Evolutionary conservation across 2,113 vertebrate species (phyloP).

Genomic region (Planiliza haematocheilus): DNA sequence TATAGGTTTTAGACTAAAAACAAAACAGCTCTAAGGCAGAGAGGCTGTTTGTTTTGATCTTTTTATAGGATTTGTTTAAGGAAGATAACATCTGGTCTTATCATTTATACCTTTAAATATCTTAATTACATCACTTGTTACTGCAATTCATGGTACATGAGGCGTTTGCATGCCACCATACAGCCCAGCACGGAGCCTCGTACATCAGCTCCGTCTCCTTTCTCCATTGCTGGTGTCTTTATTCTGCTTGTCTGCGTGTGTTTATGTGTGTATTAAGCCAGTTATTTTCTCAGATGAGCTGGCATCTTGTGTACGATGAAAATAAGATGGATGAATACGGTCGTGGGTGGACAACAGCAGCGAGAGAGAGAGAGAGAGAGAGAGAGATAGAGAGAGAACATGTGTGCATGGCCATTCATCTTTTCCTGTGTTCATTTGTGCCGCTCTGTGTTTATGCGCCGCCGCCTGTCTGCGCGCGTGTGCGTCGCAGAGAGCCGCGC

Average conservation of each 20-base stretch:
- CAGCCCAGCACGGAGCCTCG: neutral
- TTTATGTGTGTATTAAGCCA: constrained; percentile 38
- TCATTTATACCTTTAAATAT: constrained; percentile 7
- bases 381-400: no score
- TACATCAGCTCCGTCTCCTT: neutral
- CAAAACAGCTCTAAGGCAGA: neutral
- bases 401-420: constrained; percentile 54
- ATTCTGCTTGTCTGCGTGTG: constrained; percentile 6
- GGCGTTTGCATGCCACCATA: neutral
- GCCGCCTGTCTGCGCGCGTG: neutral
- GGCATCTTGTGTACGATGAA: constrained; percentile 57
- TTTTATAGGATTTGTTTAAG: no score
- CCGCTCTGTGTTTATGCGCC: constrained; percentile 25
- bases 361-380: neutral
- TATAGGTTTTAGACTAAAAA: neutral
- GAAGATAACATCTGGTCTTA: neutral
- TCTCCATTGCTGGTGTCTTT: neutral
- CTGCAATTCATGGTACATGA: no score
- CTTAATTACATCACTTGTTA: no score
- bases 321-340: constrained; percentile 64
- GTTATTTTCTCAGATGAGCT: constrained; percentile 48
- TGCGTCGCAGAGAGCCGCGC: neutral
- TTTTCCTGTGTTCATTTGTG: constrained; percentile 26
- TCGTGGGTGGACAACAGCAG: constrained; percentile 60
- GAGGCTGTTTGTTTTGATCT: neutral